Evolutionary conservation across 2,797 vertebrate genomes (phyloP), one percentile per base, ranked within the genome.

Genomic region (Ictinia mississippiensis): DNA sequence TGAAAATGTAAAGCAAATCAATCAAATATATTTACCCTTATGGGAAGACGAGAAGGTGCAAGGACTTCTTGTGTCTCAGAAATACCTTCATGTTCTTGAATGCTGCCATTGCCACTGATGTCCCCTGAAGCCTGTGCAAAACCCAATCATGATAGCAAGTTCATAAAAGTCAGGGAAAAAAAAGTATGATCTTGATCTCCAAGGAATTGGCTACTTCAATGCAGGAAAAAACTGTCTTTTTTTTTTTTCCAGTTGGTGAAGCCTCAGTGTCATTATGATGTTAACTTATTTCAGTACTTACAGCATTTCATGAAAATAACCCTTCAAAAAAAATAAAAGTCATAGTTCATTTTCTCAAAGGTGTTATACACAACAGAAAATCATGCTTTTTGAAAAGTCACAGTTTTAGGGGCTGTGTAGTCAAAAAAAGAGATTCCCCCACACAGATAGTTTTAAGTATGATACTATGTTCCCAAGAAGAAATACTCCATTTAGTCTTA

Each of bases 61-160:
- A 98, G 80, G 1, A 85, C 93, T 89, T 98, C 98, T 42, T 97
- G 79, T 80, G 94, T 96, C 79, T 98, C 98, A 47, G 97, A 94
- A 12, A 96, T 42, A 31, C 55, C 89, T 21, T 99, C 98, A 2
- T 93, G 90, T 96, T 99, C 99, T 42, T 98, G 98, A 55, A 98
- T 93, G 22, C 90, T 90, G 11, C 96, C 97, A 9, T 98, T 97
- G 17, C 99, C 99, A 11, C 99, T 99, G 81, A 96, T 97, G 40
- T 99, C 99, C 45, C 99, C 99, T 9, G 99, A 99, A 17, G 98
- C 99, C 99, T 99, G 96, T 35, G 55, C 18, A 84, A 97, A 97
- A 93, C 45, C 72, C 97, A 92, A 11, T 15, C 35, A 56, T 31
- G 21, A 20, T 2, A 90, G 18, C 13, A 65, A 63, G 50, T 86